Evolutionary conservation across 2,888 invertebrate genomes (phyloP).

Genomic region (Eupithecia dodoneata): DNA sequence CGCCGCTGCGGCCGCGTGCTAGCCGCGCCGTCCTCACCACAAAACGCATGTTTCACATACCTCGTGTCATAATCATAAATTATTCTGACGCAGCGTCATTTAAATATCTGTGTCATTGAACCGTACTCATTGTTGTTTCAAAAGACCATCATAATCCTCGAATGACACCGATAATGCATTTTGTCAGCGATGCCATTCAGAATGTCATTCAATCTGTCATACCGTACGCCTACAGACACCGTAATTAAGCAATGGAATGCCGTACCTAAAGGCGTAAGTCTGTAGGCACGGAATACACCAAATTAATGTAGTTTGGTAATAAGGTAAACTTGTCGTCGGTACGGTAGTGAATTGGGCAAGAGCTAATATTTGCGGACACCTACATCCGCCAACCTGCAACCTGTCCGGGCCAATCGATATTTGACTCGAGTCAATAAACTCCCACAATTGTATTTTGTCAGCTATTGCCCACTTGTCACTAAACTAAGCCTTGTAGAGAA

Average conservation of each 20-base stretch:
- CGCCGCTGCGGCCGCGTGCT: constrained; percentile 48
- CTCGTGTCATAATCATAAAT: constrained; percentile 65
- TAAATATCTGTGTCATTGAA: constrained; percentile 62
- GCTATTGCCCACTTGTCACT: constrained; percentile 16
- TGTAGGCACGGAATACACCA: constrained; percentile 57
- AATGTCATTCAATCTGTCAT: constrained; percentile 60
- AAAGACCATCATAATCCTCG: constrained; percentile 56
- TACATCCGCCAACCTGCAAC: constrained; percentile 77
- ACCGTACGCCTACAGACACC: constrained; percentile 55
- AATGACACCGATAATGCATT: constrained; percentile 53
- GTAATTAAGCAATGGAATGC: constrained; percentile 59
- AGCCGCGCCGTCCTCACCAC: constrained; percentile 50
- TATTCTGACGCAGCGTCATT: constrained; percentile 57
- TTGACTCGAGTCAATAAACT: constrained; percentile 70
- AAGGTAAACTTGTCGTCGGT: constrained; percentile 64
- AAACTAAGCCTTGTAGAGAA: constrained; percentile 30
- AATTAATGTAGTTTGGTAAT: constrained; percentile 70
- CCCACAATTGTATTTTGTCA: constrained; percentile 55
- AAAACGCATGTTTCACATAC: constrained; percentile 60
- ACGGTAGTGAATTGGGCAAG: constrained; percentile 71
- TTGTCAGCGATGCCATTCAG: constrained; percentile 57
- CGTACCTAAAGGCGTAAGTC: constrained; percentile 56
- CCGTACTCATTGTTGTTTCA: constrained; percentile 59
- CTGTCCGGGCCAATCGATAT: constrained; percentile 47
- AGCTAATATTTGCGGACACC: constrained; percentile 81